These are phyloP conservation scores for Hartigia nigra DNA, from an alignment of 2,888 invertebrate species.

Conservation along the genomic window DNA sequence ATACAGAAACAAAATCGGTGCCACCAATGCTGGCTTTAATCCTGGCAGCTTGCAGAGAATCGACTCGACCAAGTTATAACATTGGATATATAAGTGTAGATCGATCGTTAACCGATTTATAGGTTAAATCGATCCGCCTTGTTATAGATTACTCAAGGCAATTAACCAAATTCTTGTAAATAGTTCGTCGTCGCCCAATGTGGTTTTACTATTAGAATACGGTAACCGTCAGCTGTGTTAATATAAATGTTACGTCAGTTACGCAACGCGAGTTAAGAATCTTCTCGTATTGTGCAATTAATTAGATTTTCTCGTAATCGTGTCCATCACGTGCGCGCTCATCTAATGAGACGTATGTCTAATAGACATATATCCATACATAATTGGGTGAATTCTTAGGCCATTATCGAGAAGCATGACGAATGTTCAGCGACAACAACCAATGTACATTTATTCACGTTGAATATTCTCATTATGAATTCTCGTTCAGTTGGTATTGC, in stretches of 20 bases:
- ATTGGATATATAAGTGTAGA: background rate
- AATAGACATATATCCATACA: background rate
- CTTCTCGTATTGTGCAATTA: background rate
- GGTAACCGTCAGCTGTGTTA: background rate
- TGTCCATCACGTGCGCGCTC: background rate
- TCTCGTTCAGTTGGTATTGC: background rate
- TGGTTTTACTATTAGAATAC: background rate
- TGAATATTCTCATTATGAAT: background rate
- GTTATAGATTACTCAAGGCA: background rate
- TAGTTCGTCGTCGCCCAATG: constrained; percentile 2
- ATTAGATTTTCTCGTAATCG: background rate
- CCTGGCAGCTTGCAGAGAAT: constrained; percentile 58
- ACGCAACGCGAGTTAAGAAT: background rate
- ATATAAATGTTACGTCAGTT: background rate
- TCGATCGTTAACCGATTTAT: background rate
- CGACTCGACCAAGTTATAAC: constrained; percentile 61
- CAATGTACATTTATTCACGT: background rate
- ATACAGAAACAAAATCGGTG: constrained; percentile 50
- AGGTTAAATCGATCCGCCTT: background rate
- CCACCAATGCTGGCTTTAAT: constrained; percentile 56
- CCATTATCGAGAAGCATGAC: background rate
- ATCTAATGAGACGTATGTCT: background rate
- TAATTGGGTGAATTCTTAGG: background rate
- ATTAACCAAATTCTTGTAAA: constrained; percentile 11
- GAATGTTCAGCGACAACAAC: background rate